Evolutionary conservation across 2,113 vertebrate genomes (phyloP), one percentile per base, ranked within the genome.

Genomic region (Jaculus jaculus): DNA sequence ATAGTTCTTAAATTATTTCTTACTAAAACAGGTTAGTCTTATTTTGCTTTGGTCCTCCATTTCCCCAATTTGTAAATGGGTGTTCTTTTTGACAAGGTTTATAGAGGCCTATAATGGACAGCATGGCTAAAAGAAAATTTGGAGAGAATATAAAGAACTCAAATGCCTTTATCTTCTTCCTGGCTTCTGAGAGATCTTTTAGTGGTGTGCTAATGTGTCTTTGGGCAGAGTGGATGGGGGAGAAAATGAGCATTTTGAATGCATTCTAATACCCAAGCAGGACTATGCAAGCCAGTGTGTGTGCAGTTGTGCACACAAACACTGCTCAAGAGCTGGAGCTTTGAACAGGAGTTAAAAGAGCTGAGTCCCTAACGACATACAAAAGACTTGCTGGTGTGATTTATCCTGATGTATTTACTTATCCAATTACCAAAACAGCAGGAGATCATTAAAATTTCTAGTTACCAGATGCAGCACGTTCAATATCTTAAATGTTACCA

Each of bases 381-480:
- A 97, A 95, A 97, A 98, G 96, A 95, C 96, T 95, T 84, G 97
- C 96, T 95, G 95, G 96, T 97, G 98, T 97, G 97, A 98, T 98
- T 98, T 97, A 98, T 98, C 98, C 98, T 98, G 98, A 99, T 99
- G 99, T 99, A 99, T 99, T 99, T 99, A 99, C 99, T 99, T 99
- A 98, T 98, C 99, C 99, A 99, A 99, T 99, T 99, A 99, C 99
- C 98, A 98, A 99, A 99, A 98, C 99, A 99, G 99, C 99, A 99
- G 99, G 99, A 98, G 99, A 99, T 99, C 99, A 99, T 99, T 99
- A 98, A 98, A 98, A 97, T 98, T 98, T 98, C 98, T 98, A 97
- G 97, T 98, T 98, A 98, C 97, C 97, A 98, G 98, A 98, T 95
- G 91, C 97, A 97, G 98, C 98, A 95, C 91, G 96, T 97, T 98